Percentiles rank a stretch among this genome's conserved stretches.
These are phyloP conservation scores for Pycnonotus jocosus DNA, from an alignment of 2,113 vertebrate species.

Conservation along the genomic window DNA sequence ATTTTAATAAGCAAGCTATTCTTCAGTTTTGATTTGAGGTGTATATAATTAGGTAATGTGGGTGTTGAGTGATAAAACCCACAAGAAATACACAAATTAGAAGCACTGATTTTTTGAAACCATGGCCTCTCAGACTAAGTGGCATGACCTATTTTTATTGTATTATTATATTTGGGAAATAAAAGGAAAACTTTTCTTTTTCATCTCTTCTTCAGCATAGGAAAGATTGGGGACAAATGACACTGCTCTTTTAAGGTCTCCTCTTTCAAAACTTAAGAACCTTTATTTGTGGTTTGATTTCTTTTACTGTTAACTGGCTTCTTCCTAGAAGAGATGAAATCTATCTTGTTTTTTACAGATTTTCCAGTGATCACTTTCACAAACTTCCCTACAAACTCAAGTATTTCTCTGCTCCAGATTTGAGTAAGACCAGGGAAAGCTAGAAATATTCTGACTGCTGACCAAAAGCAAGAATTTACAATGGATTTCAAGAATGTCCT, in stretches of 20 bases:
- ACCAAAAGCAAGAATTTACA: background rate
- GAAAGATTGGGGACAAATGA: background rate
- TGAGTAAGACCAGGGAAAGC: background rate
- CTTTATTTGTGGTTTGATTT: background rate
- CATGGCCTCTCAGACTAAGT: background rate
- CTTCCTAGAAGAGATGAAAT: background rate
- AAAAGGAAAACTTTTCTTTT: background rate
- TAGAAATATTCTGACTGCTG: background rate
- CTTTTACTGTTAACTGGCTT: background rate
- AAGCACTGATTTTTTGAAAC: background rate
- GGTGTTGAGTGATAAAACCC: slow-evolving; percentile 41
- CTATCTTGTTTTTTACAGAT: background rate
- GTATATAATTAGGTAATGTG: slow-evolving; percentile 40
- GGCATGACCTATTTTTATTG: slow-evolving; percentile 1
- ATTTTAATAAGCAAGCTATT: slow-evolving; percentile 44
- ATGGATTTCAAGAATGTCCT: background rate
- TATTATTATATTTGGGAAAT: background rate
- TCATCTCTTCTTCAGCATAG: background rate
- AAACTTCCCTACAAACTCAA: background rate
- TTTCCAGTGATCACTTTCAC: background rate
- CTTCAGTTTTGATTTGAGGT: slow-evolving; percentile 38
- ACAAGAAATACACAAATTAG: slow-evolving; percentile 46
- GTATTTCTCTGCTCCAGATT: background rate
- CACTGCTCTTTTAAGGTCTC: background rate
- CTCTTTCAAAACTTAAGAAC: background rate